Percentiles rank a stretch among this genome's conserved stretches.
These are phyloP conservation scores for Phasia obesa DNA, from an alignment of 2,888 invertebrate genomes.

Conservation along the genomic window DNA sequence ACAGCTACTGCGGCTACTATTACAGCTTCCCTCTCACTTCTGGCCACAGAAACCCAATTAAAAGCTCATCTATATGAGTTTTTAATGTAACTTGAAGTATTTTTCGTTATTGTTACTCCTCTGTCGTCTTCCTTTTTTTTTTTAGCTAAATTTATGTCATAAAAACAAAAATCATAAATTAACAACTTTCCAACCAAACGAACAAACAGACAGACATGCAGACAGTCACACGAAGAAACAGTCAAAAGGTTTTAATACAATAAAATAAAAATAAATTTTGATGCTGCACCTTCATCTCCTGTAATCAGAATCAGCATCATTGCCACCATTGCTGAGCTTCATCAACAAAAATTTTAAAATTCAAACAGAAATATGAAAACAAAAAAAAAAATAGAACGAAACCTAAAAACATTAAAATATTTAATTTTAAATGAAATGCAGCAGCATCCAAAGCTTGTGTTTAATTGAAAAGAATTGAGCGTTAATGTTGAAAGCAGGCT, in stretches of 20 bases:
- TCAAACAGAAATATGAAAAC: constrained; percentile 54
- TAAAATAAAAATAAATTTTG: constrained; percentile 5
- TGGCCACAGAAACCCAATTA: constrained; percentile 32
- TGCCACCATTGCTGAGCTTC: constrained; percentile 32
- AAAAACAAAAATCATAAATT: constrained; percentile 71
- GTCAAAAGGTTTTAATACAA: constrained; percentile 43
- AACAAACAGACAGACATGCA: constrained; percentile 12
- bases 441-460: constrained; percentile 40
- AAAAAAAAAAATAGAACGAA: too few relatives aligned
- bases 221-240: constrained; percentile 1
- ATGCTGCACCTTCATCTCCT: constrained; percentile 55
- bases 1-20: constrained; percentile 24
- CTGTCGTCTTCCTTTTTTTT: neutral
- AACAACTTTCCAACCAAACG: constrained; percentile 66
- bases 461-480: constrained; percentile 71
- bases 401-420: constrained; percentile 34
- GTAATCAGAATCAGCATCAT: constrained; percentile 49
- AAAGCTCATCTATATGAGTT: constrained; percentile 55
- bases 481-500: constrained; percentile 67
- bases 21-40: neutral
- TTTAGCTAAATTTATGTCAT: constrained; percentile 56
- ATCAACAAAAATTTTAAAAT: constrained; percentile 50
- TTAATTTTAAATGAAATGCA: constrained; percentile 37
- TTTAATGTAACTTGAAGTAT: constrained; percentile 64
- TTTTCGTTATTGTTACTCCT: constrained; percentile 26